Evolutionary conservation across 2,888 invertebrate genomes (phyloP).

Genomic region (Acleris holmiana): DNA sequence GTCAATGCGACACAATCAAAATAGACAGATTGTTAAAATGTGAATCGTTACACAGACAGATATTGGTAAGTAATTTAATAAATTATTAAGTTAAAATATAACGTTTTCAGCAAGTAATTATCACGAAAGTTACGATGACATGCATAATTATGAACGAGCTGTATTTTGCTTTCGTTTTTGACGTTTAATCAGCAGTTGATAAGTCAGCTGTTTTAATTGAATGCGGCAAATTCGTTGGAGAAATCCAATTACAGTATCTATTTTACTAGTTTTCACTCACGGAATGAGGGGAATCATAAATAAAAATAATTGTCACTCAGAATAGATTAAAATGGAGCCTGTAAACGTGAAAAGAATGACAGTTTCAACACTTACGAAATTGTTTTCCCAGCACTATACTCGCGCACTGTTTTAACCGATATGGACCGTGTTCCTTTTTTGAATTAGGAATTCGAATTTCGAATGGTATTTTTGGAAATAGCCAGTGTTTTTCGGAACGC

Average conservation of each 20-base stretch:
- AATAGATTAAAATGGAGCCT: conserved; percentile 62
- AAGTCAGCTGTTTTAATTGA: conserved; percentile 64
- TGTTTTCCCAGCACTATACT: conserved; percentile 65
- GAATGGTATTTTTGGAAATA: conserved; percentile 56
- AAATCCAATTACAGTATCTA: not conserved
- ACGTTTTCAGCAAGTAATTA: not conserved
- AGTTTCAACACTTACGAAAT: conserved; percentile 69
- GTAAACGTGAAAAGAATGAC: conserved; percentile 51
- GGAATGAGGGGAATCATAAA: conserved; percentile 41
- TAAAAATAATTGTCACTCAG: conserved; percentile 54
- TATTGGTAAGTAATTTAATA: conserved; percentile 60
- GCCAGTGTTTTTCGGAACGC: conserved; percentile 62
- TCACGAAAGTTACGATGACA: conserved; percentile 5
- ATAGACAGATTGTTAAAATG: not conserved
- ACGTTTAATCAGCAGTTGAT: conserved; percentile 54
- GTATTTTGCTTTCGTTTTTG: conserved; percentile 45
- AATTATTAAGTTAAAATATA: conserved; percentile 21
- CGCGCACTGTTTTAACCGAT: conserved; percentile 59
- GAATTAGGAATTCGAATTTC: conserved; percentile 45
- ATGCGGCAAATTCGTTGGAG: conserved; percentile 4
- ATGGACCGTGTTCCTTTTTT: conserved; percentile 44
- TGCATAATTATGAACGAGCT: conserved; percentile 2
- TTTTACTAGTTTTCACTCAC: conserved; percentile 30
- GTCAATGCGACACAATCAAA: not conserved
- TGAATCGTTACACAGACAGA: conserved; percentile 47